phyloP scores from a whole-genome alignment of 2,888 invertebrate genomes.

The Drosophila setosimentum region DNA sequence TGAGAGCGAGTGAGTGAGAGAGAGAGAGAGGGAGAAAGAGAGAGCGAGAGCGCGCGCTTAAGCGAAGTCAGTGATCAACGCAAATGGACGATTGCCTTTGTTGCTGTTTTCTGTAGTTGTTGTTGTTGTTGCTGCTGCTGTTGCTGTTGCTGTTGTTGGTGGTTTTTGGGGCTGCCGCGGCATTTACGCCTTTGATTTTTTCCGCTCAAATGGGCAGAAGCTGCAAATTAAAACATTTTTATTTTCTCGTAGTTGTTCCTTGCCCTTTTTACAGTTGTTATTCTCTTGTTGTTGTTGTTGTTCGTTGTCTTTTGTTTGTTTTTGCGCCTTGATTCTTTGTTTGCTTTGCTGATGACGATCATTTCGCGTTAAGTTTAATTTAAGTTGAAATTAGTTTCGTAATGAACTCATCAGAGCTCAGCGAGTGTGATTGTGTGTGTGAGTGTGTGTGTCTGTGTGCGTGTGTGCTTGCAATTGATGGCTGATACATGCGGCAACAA shows the following conservation, averaged over 20 bases:
- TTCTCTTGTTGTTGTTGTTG: constrained; percentile 19
- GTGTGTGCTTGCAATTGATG: neutral
- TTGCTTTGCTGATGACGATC: constrained; percentile 81
- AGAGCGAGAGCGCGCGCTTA: constrained; percentile 18
- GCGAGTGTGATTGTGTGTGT: neutral
- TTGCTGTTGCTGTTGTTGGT: constrained; percentile 42
- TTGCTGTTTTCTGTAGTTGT: constrained; percentile 24
- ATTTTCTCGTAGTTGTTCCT: constrained; percentile 40
- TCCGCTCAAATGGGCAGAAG: constrained; percentile 77
- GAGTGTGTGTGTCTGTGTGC: neutral
- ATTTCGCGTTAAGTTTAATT: constrained; percentile 83
- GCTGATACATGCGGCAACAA: constrained; percentile 15
- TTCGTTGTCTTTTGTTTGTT: constrained; percentile 49
- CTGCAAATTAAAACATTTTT: constrained; percentile 82
- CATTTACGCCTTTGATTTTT: constrained; percentile 80
- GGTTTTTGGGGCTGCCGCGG: constrained; percentile 63
- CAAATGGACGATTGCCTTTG: constrained; percentile 36
- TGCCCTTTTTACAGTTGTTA: constrained; percentile 51
- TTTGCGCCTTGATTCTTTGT: constrained; percentile 73
- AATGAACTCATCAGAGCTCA: constrained; percentile 83
- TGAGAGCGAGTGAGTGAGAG: constrained; percentile 37
- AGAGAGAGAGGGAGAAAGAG: neutral
- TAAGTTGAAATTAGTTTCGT: constrained; percentile 83
- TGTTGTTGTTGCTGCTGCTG: constrained; percentile 10
- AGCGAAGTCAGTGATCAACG: constrained; percentile 33